Evolutionary conservation across 2,797 vertebrate species (phyloP), one percentile per base, ranked within the genome.

Genomic region (Myotis myotis): DNA sequence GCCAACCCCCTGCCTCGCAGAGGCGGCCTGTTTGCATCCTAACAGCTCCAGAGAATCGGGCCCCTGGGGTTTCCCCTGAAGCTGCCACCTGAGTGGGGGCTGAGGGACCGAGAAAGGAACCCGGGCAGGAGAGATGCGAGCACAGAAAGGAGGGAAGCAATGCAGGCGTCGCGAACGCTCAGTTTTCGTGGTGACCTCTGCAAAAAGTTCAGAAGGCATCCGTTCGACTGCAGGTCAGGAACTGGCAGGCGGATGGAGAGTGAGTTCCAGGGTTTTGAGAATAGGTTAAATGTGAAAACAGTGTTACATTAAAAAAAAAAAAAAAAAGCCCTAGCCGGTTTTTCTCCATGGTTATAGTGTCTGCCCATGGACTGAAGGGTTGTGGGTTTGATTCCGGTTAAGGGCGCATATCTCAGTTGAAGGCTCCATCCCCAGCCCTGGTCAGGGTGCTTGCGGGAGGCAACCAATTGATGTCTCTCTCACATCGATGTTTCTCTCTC

Each of bases 141-240:
- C 83, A 38, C 6, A 3, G 12, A 38, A 41, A 38, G 49, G 47
- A 78, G 8, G 19, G 51, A 8, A 23, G 60, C 22, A 49, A 0
- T 0, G 1, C 0, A 11, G 11, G 7, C 23, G 2, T 4, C 5
- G 2, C 0, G 1, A 28, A 8, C 4, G 0, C 4, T 30, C n/a
- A 2, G 38, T 16, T 10, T 51, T 38, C 55, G 1, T 0, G 5
- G 66, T 8, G 33, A 15, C 22, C 44, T 41, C 25, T 17, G 4
- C 28, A 2, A 12, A 6, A 22, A 1, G 3, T 47, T 53, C 38
- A 7, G 19, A 36, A 12, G 17, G n/a, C 9, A 0, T 0, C 9
- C 17, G 7, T 53, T 9, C 23, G 10, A 7, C 16, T 1, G 15
- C 38, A 57, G 68, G 38, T 15, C 68, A 1, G 11, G 6, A 3